These are phyloP conservation scores for Hirtodrosophila cameraria DNA, from an alignment of 2,888 invertebrate species.

Conservation along the genomic window DNA sequence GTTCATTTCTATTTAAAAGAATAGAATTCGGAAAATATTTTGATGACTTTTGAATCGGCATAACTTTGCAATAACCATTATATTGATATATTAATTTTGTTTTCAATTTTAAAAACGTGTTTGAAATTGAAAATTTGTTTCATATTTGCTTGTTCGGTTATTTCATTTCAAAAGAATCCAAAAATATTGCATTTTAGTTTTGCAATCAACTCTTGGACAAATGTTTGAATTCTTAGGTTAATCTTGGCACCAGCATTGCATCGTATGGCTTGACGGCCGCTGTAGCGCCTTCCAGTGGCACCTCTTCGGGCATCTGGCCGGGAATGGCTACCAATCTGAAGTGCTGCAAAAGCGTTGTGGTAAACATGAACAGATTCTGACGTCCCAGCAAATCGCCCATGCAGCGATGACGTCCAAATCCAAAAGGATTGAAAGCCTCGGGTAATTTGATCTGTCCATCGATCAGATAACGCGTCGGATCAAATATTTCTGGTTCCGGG, in stretches of 20 bases:
- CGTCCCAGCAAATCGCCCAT: slow-evolving; percentile 91
- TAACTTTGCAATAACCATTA: no score
- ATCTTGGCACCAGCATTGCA: slow-evolving; percentile 87
- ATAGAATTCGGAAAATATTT: no score
- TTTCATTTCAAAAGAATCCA: no score
- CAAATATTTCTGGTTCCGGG: slow-evolving; percentile 89
- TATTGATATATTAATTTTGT: no score
- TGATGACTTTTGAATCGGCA: no score
- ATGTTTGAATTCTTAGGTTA: not conserved
- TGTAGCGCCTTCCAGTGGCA: slow-evolving; percentile 91
- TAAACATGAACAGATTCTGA: slow-evolving; percentile 91
- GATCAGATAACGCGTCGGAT: slow-evolving; percentile 90
- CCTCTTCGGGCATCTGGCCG: slow-evolving; percentile 87
- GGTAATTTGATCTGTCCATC: slow-evolving; percentile 87
- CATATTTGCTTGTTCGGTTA: no score
- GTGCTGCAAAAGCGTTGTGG: slow-evolving; percentile 89
- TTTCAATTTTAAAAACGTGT: no score
- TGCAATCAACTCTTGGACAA: no score
- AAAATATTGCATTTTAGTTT: no score
- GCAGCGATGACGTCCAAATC: slow-evolving; percentile 91
- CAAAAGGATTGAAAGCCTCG: slow-evolving; percentile 91
- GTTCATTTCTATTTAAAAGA: no score
- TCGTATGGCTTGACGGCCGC: slow-evolving; percentile 90
- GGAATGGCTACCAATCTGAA: slow-evolving; percentile 88
- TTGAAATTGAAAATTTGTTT: no score